A percentile compares a stretch with the other conserved stretches of the same genome.
Evolutionary conservation across 2,888 invertebrate genomes (phyloP).

Genomic region (Chironomus riparius): DNA sequence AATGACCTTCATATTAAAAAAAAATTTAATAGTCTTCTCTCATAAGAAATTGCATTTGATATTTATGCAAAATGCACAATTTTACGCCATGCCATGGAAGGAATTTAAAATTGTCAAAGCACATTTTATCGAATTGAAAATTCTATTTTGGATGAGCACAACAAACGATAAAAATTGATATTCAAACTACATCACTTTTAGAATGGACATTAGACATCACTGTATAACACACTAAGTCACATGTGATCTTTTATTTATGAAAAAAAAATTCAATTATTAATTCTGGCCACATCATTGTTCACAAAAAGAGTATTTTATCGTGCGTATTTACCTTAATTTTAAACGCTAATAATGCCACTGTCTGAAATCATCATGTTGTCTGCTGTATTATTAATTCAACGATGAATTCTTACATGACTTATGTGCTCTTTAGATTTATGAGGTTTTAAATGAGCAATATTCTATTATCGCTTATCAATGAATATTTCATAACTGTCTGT

Average conservation of each 20-base stretch:
- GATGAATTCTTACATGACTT: background rate
- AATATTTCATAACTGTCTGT: too few relatives aligned
- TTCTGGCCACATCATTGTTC: background rate
- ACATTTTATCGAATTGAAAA: too few relatives aligned
- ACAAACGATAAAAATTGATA: background rate
- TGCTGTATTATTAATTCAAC: background rate
- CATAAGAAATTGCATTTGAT: background rate
- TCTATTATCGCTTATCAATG: too few relatives aligned
- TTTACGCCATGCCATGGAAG: background rate
- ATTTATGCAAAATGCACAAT: constrained; percentile 7
- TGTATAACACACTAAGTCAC: background rate
- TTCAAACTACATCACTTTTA: background rate
- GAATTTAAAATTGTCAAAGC: background rate
- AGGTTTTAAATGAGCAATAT: too few relatives aligned
- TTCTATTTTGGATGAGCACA: too few relatives aligned
- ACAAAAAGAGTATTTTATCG: background rate
- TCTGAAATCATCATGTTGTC: background rate
- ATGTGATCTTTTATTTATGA: background rate
- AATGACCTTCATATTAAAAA: background rate
- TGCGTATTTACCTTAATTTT: too few relatives aligned
- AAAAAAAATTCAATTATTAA: background rate
- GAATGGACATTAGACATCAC: background rate
- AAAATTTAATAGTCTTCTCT: background rate
- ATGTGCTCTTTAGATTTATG: background rate
- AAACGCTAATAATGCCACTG: background rate